Conservation (phyloP, 2,888 invertebrate species). For the Baccha elongata region DNA sequence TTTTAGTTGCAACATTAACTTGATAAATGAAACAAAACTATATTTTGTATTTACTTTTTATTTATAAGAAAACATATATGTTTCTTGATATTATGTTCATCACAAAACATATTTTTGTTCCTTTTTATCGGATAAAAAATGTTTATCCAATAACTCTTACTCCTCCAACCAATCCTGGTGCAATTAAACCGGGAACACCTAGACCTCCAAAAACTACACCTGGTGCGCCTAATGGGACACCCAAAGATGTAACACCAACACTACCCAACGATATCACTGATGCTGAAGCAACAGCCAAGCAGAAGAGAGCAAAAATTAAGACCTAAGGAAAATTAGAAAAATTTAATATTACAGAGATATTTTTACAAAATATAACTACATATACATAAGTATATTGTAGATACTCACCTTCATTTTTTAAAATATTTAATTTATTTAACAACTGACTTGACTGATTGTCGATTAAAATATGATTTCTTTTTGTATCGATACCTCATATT, state of each 20-base stretch:
- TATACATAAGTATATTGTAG: too few relatives aligned
- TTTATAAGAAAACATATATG: too few relatives aligned
- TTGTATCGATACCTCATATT: conserved; percentile 22
- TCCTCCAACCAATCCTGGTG: conserved; percentile 49
- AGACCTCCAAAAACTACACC: conserved; percentile 62
- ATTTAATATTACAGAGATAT: too few relatives aligned
- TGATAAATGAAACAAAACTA: too few relatives aligned
- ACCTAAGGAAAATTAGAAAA: conserved; percentile 25
- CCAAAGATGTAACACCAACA: conserved; percentile 48
- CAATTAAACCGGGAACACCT: conserved; percentile 52
- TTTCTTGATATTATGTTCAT: too few relatives aligned
- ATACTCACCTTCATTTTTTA: conserved; percentile 52
- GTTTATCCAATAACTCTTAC: conserved; percentile 58
- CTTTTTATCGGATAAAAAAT: background rate
- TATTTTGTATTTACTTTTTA: too few relatives aligned
- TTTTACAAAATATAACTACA: too few relatives aligned
- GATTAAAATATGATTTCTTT: conserved; percentile 55
- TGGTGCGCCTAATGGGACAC: conserved; percentile 49
- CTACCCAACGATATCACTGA: conserved; percentile 59
- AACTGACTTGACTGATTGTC: conserved; percentile 49
- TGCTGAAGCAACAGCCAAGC: conserved; percentile 67
- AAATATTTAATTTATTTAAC: conserved; percentile 13
- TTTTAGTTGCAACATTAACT: too few relatives aligned
- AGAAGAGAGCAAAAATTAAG: conserved; percentile 69
- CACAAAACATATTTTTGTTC: background rate